Base-by-base conservation (phyloP, 2,113 vertebrate species). In the Donacobius atricapilla region DNA sequence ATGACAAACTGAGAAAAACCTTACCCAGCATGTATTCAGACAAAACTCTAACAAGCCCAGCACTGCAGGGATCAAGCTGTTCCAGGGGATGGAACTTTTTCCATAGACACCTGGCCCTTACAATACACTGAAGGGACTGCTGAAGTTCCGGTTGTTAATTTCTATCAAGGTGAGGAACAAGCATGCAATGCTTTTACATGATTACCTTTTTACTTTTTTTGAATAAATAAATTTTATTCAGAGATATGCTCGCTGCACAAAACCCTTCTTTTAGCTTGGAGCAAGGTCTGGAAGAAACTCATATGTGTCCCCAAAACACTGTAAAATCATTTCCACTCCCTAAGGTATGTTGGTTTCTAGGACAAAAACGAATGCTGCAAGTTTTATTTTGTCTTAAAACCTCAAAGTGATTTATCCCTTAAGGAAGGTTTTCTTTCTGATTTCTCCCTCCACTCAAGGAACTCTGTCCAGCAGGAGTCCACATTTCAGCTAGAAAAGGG, bases 21-120 rank as follows among this genome's bases (percentile, higher is more conserved):
- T 25, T 54, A 27, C 23, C 21, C 0, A 64, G 22, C 4, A 22
- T 0, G 0, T 5, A 71, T 45, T 40, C 17, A 69, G 42, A 37
- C 13, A 76, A 69, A 37, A 66, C 5, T 10, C 10, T 31, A 39
- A 61, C 18, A 17, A 89, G 10, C 13, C 58, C 37, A 64, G 16
- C 23, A 45, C 13, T 51, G 8, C 54, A 45, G 18, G 21, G 48
- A 12, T 25, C 18, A 27, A 37, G 15, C 5, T 61, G 8, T 40
- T 53, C 13, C 3, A 54, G 28, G 42, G 25, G 6, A 76, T 15
- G 7, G 21, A 18, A 51, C 13, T 45, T 83, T 45, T 73, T 16
- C 35, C 9, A 33, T 2, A 31, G 25, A 53, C 24, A 42, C 20
- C 11, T 31, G 31, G 13, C 13, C 20, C 31, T 50, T 40, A 3